A percentile compares a stretch with the other conserved stretches of the same genome.
phyloP scores from a whole-genome alignment of 2,888 invertebrate species.

The Meliscaeva auricollis region DNA sequence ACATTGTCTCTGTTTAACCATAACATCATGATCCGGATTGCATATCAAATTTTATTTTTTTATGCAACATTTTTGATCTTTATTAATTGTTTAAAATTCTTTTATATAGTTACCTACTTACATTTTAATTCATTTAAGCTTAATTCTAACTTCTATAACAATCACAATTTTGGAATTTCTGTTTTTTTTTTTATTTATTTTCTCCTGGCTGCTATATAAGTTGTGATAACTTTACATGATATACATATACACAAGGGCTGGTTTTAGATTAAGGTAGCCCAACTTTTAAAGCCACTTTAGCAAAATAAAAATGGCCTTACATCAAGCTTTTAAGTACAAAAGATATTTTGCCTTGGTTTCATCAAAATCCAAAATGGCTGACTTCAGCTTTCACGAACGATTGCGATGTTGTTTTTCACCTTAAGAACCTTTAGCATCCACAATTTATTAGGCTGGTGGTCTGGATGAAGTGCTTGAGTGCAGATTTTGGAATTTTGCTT shows the following conservation, averaged over 20 bases:
- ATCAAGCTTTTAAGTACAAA: neutral
- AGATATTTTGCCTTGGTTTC: neutral
- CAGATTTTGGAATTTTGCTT: slow-evolving; percentile 3
- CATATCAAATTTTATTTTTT: slow-evolving; percentile 8
- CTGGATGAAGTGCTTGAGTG: neutral
- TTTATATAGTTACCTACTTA: slow-evolving; percentile 31
- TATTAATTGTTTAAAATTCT: slow-evolving; percentile 10
- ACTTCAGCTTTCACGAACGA: neutral
- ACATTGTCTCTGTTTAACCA: slow-evolving; percentile 11
- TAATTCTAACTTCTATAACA: slow-evolving; percentile 57
- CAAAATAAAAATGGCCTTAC: neutral
- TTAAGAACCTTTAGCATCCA: slow-evolving; percentile 17
- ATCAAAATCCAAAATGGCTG: slow-evolving; percentile 3
- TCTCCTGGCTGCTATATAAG: slow-evolving; percentile 48
- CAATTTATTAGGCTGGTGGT: neutral
- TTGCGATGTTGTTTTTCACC: slow-evolving; percentile 1
- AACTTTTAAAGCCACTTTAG: neutral
- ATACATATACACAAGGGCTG: slow-evolving; percentile 1
- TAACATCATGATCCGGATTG: slow-evolving; percentile 30
- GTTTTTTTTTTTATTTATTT: slow-evolving; percentile 53
- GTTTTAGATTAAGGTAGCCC: neutral
- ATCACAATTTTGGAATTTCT: slow-evolving; percentile 69
- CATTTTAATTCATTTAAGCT: slow-evolving; percentile 31
- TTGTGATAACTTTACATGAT: slow-evolving; percentile 47
- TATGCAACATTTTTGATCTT: slow-evolving; percentile 21